Base-by-base conservation (phyloP, 2,113 vertebrate genomes). In the Rana temporaria region DNA sequence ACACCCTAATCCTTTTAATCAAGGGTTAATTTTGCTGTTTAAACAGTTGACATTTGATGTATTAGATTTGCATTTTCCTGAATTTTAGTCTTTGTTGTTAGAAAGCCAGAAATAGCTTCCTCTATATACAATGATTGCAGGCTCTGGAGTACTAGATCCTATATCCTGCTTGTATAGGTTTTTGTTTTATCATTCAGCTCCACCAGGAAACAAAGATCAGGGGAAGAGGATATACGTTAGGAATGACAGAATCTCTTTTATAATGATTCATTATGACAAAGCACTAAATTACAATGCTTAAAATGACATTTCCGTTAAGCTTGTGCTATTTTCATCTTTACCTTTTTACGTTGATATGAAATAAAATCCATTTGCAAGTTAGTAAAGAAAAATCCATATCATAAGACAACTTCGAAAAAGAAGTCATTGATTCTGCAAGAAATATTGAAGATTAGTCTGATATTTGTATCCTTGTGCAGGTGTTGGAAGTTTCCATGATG, bases 151-250 rank as follows among this genome's bases (percentile, higher is more conserved):
- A 79, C 38, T 30, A 68, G 77, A 68, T 53, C 48, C 64, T 59
- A 57, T 79, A 79, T 79, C 77, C 77, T 79, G 64, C 65, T 22
- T 69, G 42, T n/a, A 79, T 24, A 19, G 42, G 19, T 56, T 18
- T 68, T 68, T 53, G 24, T 56, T 20, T 79, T 69, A 42, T 68
- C 65, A 79, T 59, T 19, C 67, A n/a, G 30, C 68, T 30, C 55
- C 64, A 59, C 16, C 65, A 48, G 77, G 77, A 79, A 79, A 69
- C 65, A 68, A 59, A 56, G 65, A 69, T 68, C 64, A 68, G 65
- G 64, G 53, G 77, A 67, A 68, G 32, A 79, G 64, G 77, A 79
- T 79, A 69, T 79, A 69, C 53, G 22, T 62, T 75, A 75, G 34
- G 2, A 22, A 22, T 30, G 22, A 19, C 24, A 71, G 55, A 24